Conservation (phyloP, 2,888 invertebrate genomes). For the Cheilosia vernalis region DNA sequence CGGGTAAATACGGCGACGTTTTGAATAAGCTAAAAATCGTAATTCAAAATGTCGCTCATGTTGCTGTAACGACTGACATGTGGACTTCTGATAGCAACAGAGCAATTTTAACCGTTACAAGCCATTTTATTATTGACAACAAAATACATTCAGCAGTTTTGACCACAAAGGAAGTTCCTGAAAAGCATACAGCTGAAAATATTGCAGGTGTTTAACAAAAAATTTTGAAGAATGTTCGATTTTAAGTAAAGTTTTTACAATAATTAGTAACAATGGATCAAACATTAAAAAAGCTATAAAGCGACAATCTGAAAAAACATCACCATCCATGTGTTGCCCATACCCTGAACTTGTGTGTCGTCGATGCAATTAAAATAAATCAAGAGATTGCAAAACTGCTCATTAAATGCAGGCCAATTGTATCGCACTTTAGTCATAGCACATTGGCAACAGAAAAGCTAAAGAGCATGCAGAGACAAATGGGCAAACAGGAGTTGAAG, state of each 20-base stretch:
- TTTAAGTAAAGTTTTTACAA: constrained; percentile 20
- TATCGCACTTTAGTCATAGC: no score
- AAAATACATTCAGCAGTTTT: constrained; percentile 35
- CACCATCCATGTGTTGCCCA: constrained; percentile 43
- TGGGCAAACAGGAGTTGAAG: no score
- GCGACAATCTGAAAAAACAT: constrained; percentile 33
- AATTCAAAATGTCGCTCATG: constrained; percentile 1
- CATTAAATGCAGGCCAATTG: neutral
- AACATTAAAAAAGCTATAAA: constrained; percentile 7
- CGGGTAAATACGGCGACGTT: no score
- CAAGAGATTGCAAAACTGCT: constrained; percentile 3
- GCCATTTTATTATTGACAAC: constrained; percentile 22
- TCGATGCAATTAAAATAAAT: constrained; percentile 3
- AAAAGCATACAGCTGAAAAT: constrained; percentile 36
- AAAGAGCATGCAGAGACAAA: no score
- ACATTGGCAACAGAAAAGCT: no score
- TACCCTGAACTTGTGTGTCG: constrained; percentile 20
- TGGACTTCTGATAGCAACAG: no score
- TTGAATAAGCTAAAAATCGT: neutral
- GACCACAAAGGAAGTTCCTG: constrained; percentile 26
- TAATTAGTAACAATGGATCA: constrained; percentile 9
- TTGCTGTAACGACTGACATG: no score
- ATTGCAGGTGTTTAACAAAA: neutral
- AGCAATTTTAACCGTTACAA: constrained; percentile 15
- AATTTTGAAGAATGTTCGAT: constrained; percentile 40